Evolutionary conservation across 1,140 invertebrate species (phyloP), one percentile per base, ranked within the genome.

Genomic region (Bemisia tabaci): DNA sequence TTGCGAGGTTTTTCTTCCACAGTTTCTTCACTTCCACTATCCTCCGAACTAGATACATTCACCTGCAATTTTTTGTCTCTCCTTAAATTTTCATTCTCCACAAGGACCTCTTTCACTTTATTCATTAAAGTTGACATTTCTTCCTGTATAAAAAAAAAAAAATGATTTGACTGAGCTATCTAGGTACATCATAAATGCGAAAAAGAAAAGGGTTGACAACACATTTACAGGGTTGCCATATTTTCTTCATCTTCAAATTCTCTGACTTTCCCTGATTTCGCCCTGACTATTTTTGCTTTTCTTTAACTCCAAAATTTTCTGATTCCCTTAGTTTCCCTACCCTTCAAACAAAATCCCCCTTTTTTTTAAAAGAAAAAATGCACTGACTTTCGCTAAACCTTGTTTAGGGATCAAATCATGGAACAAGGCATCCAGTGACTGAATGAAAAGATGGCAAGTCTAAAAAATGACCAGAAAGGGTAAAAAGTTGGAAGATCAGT

Each of bases 21-120:
- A 69, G 77, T 76, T 12, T 73, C 66, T 59, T 74, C 73, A 12
- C 75, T 76, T 39, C 81, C 79, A 0, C 77, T 75, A 64, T 76
- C 78, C 21, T 77, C 77, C 82, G 76, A 68, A 81, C 78, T 9
- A 77, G 78, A 68, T 82, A 82, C 11, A 87, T 80, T 17, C 86
- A 72, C 62, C 82, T 83, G 61, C 64, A n/a, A 79, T 79, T 73
- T 83, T 88, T 76, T 84, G 86, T 71, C 82, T 86, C 70, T 89
- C 86, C 70, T 89, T 0, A 91, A 75, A 58, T 85, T 81, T 72
- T 91, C 88, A 71, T 92, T 92, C 77, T 92, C 90, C 1, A 85
- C 84, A 69, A 91, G 87, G 1, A 82, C 69, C 22, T 71, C 70
- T 67, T 70, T 88, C 1, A 92, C 89, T 82, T 91, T 91, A 1